Evolutionary conservation across 1,140 invertebrate genomes (phyloP).

Genomic region (Eueides isabella): DNA sequence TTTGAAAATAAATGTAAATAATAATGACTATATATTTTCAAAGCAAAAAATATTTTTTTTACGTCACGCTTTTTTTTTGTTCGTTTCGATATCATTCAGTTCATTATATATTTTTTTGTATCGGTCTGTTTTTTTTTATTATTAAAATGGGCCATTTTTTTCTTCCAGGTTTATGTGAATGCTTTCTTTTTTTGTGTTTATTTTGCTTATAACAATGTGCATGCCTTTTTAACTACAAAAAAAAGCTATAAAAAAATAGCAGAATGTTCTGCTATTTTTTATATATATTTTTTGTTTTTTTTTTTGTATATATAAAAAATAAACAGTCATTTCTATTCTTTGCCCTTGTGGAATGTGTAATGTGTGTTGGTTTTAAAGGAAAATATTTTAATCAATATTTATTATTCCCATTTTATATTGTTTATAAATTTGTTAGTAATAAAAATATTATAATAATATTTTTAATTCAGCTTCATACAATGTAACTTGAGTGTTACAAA

Average conservation of each 20-base stretch:
- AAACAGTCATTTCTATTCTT: constrained; percentile 13
- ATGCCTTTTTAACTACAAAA: constrained; percentile 15
- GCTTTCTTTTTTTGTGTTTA: constrained; percentile 15
- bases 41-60: constrained; percentile 1
- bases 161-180: constrained; percentile 20
- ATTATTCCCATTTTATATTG: constrained; percentile 3
- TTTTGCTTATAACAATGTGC: constrained; percentile 33
- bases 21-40: background rate
- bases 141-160: background rate
- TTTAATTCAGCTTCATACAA: no score
- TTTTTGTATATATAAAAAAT: constrained; percentile 15
- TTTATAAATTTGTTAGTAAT: background rate
- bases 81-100: constrained; percentile 9
- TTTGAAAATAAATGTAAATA: constrained; percentile 21
- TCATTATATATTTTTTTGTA: constrained; percentile 19
- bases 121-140: background rate
- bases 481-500: no score
- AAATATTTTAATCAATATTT: constrained; percentile 19
- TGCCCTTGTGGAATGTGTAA: constrained; percentile 67
- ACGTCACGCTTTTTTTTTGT: constrained; percentile 17
- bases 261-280: constrained; percentile 15
- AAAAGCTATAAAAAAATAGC: background rate
- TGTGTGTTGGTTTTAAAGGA: constrained; percentile 49
- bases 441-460: background rate
- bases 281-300: constrained; percentile 13